These are phyloP conservation scores for Neostethus bicornis DNA, from an alignment of 2,797 vertebrate genomes.

Conservation along the genomic window DNA sequence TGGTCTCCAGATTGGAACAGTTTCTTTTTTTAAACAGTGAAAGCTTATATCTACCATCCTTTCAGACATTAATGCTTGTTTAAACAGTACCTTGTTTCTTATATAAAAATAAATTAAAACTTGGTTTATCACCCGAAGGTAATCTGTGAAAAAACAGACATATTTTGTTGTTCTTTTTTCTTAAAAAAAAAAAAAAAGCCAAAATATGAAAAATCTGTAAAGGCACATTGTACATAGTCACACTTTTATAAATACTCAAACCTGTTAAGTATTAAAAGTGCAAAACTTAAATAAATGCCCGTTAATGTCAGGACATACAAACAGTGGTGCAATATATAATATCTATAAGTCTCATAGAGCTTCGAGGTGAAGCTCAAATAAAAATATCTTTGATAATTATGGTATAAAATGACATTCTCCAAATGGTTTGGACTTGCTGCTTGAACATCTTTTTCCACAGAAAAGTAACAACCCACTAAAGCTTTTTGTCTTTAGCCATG, in stretches of 20 bases:
- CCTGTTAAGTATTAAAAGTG: conserved; percentile 46
- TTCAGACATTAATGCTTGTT: conserved; percentile 1
- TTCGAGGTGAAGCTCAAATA: background rate
- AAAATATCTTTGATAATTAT: conserved; percentile 17
- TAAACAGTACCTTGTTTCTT: conserved; percentile 9
- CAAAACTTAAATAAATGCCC: conserved; percentile 26
- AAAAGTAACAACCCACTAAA: conserved; percentile 18
- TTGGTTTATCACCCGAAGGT: conserved; percentile 13
- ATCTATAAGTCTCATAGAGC: background rate
- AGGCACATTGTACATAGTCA: conserved; percentile 62
- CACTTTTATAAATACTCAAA: conserved; percentile 44
- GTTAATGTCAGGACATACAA: conserved; percentile 19
- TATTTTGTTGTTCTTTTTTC: no score
- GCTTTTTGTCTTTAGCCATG: conserved; percentile 9
- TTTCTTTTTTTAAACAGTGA: conserved; percentile 22
- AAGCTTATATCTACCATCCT: conserved; percentile 17
- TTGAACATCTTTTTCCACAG: conserved; percentile 8
- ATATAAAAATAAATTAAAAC: conserved; percentile 8
- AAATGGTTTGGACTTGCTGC: background rate
- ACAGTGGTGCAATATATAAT: conserved; percentile 18
- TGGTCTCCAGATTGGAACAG: conserved; percentile 21
- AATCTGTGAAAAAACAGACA: conserved; percentile 14
- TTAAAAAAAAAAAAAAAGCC: conserved; percentile 26
- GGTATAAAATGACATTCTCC: conserved; percentile 21
- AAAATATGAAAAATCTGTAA: conserved; percentile 44